Evolutionary conservation across 1,140 invertebrate genomes (phyloP), one percentile per base, ranked within the genome.

Genomic region (Drosophila kepulauana): DNA sequence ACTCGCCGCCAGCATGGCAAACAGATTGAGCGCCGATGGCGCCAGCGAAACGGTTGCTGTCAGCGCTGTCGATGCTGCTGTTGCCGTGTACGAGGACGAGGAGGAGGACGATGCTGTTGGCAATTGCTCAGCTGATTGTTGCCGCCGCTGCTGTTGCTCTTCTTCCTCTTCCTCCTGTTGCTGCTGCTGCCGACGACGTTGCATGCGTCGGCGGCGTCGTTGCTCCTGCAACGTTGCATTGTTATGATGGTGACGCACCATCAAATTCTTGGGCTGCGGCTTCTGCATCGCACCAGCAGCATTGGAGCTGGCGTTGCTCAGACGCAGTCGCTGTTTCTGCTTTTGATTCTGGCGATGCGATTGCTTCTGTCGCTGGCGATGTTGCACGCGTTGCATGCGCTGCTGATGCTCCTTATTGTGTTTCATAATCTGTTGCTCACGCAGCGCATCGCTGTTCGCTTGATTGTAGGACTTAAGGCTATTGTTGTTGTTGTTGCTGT

Each of bases 1-100:
- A 73, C 88, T 87, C 13, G 91, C 91, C 6, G 88, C 88, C 71
- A 91, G 5, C 51, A 92, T 91, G 70, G 91, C 91, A 48, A 90
- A 67, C 64, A 92, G 51, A 75, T 92, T 91, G 30, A 92, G 54
- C 11, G 91, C 91, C 13, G 91, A 91, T 10, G 91, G 91, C 33
- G 88, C 91, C 67, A 92, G 30, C 16, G 88, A 87, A 5, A 84
- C 91, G 2, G 82, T 82, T 28, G 82, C 77, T 38, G 79, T 82
- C 6, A 82, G 82, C 35, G 88, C 91, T 33, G 91, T 45, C 6
- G 88, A 90, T 4, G 87, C 87, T 1, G 88, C 86, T 1, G 91
- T 91, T 13, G 91, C 81, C 3, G 91, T 92, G 6, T 82, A 82
- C 5, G 79, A 78, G 10, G 79, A 74, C 13, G 91, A 91, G 0